Conservation (phyloP, 2,888 invertebrate genomes). For the Antitype chi region DNA sequence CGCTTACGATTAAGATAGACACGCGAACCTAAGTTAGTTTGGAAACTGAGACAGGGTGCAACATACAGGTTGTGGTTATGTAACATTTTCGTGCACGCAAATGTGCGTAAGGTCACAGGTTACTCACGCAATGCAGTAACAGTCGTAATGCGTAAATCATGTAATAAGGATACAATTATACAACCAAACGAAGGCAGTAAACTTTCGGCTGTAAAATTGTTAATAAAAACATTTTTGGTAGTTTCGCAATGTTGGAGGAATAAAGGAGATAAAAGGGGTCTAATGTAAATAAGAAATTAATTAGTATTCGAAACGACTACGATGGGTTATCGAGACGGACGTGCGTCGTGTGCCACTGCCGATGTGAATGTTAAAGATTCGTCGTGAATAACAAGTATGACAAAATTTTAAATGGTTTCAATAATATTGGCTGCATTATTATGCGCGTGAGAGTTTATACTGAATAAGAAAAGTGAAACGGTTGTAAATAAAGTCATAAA, state of each 20-base stretch:
- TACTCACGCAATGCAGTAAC: constrained; percentile 64
- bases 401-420: constrained; percentile 71
- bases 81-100: constrained; percentile 76
- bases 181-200: constrained; percentile 10
- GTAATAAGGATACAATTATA: constrained; percentile 36
- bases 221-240: constrained; percentile 2
- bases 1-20: constrained; percentile 71
- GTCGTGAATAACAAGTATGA: constrained; percentile 78
- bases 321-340: constrained; percentile 77
- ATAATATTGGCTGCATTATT: constrained; percentile 66
- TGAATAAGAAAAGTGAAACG: constrained; percentile 67
- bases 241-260: constrained; percentile 21
- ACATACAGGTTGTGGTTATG: constrained; percentile 71
- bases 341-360: constrained; percentile 87
- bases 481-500: constrained; percentile 35
- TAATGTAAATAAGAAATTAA: constrained; percentile 56
- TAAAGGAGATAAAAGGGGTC: constrained; percentile 28
- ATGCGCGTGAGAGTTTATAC: constrained; percentile 62
- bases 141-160: constrained; percentile 43
- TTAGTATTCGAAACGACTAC: constrained; percentile 79
- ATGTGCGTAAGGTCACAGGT: constrained; percentile 74
- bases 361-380: constrained; percentile 77
- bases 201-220: background rate
- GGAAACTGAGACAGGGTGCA: constrained; percentile 71
- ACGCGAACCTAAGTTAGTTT: constrained; percentile 73